These are phyloP conservation scores for Indicator indicator DNA, from an alignment of 2,113 vertebrate genomes.

Conservation along the genomic window DNA sequence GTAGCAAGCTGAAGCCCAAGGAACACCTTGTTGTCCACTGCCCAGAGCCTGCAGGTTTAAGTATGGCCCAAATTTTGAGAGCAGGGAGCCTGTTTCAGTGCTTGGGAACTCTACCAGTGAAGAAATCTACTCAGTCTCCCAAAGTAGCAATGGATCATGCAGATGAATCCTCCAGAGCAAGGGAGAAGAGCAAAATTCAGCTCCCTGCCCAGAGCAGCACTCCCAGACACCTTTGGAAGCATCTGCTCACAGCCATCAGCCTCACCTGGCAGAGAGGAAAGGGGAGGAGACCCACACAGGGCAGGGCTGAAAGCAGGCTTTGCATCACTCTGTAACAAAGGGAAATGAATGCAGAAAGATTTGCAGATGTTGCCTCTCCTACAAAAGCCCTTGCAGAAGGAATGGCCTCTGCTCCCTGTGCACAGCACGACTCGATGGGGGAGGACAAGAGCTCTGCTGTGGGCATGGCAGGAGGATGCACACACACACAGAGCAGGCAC, in stretches of 20 bases:
- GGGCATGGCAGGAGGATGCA: fast-evolving
- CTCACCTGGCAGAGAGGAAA: not conserved
- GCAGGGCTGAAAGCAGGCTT: not conserved
- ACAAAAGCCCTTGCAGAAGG: not conserved
- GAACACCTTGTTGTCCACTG: not conserved
- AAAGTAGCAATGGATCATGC: not conserved
- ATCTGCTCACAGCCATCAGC: not conserved
- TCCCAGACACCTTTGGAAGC: not conserved
- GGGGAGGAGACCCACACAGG: not conserved
- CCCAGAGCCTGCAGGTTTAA: not conserved
- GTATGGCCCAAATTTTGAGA: not conserved
- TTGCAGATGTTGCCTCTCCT: not conserved
- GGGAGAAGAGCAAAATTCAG: not conserved
- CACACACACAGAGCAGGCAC: not conserved
- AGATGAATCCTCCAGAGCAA: not conserved
- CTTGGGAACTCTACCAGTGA: too few relatives aligned
- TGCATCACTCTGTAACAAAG: not conserved
- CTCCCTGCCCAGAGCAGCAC: not conserved
- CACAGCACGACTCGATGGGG: not conserved
- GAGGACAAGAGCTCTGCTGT: not conserved
- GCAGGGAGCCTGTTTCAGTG: not conserved
- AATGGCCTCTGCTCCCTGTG: not conserved
- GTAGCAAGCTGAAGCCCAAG: not conserved
- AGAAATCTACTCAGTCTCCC: too few relatives aligned
- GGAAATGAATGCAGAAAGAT: not conserved